Percentiles rank a stretch among this genome's conserved stretches.
Evolutionary conservation across 2,797 vertebrate species (phyloP).

Genomic region (Betta splendens): DNA sequence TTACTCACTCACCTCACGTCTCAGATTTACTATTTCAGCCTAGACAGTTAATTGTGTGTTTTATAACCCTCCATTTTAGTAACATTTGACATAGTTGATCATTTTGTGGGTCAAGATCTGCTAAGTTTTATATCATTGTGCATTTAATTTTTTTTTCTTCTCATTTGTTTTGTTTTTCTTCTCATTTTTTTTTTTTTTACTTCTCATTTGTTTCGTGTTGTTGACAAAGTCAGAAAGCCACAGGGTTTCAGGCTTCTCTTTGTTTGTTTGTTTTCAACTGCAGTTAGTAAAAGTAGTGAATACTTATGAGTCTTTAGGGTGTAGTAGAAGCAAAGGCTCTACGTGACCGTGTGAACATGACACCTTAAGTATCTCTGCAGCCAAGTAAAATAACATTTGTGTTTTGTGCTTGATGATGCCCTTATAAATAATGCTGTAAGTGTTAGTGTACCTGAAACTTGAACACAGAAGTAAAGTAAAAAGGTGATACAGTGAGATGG

Average conservation of each 20-base stretch:
- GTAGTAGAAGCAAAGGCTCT: neutral
- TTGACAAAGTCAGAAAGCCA: too few relatives aligned
- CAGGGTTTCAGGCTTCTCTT: neutral
- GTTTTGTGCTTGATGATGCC: too few relatives aligned
- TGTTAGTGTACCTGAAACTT: too few relatives aligned
- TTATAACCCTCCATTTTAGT: constrained; percentile 28
- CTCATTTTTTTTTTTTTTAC: constrained; percentile 3
- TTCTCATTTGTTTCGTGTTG: too few relatives aligned
- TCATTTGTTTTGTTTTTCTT: constrained; percentile 1
- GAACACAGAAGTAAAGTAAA: constrained; percentile 32
- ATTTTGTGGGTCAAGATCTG: constrained; percentile 38
- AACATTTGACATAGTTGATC: constrained; percentile 24
- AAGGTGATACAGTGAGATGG: constrained; percentile 25
- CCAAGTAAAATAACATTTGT: too few relatives aligned
- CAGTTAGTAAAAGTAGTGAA: neutral
- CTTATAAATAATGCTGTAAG: too few relatives aligned
- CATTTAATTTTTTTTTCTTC: constrained; percentile 21
- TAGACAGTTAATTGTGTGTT: constrained; percentile 37
- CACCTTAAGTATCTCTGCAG: too few relatives aligned
- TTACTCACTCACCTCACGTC: constrained; percentile 56
- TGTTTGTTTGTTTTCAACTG: constrained; percentile 13
- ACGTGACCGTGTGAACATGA: neutral
- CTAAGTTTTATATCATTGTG: constrained; percentile 35
- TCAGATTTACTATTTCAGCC: constrained; percentile 34
- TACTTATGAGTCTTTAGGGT: constrained; percentile 21